Evolutionary conservation across 2,797 vertebrate genomes (phyloP).

Genomic region (Balearica regulorum): DNA sequence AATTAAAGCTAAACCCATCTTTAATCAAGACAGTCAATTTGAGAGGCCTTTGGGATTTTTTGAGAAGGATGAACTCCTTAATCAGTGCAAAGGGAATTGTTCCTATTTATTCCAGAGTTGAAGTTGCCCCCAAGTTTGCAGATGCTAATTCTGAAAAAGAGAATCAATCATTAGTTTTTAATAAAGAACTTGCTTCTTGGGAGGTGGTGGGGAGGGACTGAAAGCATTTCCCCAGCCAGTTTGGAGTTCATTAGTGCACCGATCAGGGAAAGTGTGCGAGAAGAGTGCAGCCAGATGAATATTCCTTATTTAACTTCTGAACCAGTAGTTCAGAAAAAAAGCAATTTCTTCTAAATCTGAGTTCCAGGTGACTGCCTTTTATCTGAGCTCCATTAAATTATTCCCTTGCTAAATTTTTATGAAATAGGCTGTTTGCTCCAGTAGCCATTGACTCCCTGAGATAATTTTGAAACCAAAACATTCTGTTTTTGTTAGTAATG

Average conservation of each 20-base stretch:
- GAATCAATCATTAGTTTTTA: not conserved
- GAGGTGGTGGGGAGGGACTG: not conserved
- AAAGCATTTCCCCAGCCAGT: not conserved
- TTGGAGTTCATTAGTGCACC: constrained; percentile 13
- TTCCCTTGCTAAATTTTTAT: constrained; percentile 40
- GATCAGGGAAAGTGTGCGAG: not conserved
- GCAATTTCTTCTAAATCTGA: constrained; percentile 46
- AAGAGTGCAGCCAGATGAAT: constrained; percentile 6
- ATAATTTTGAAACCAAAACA: not conserved
- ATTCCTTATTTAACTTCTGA: constrained; percentile 29
- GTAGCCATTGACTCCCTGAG: not conserved
- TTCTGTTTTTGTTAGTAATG: not conserved
- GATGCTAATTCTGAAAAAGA: not conserved
- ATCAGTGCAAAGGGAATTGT: not conserved
- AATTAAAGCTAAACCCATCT: not conserved
- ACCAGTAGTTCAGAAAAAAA: constrained; percentile 2
- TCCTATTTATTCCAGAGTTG: not conserved
- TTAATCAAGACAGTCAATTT: not conserved
- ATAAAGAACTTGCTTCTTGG: not conserved
- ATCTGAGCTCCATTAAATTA: constrained; percentile 41
- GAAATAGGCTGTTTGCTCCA: constrained; percentile 12
- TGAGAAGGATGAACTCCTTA: not conserved
- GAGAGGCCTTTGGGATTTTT: not conserved
- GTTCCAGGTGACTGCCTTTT: constrained; percentile 52
- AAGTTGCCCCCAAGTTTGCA: not conserved